A percentile compares a stretch with the other conserved stretches of the same genome.
phyloP scores from a whole-genome alignment of 2,113 vertebrate genomes.

The Marmota flaviventris region DNA sequence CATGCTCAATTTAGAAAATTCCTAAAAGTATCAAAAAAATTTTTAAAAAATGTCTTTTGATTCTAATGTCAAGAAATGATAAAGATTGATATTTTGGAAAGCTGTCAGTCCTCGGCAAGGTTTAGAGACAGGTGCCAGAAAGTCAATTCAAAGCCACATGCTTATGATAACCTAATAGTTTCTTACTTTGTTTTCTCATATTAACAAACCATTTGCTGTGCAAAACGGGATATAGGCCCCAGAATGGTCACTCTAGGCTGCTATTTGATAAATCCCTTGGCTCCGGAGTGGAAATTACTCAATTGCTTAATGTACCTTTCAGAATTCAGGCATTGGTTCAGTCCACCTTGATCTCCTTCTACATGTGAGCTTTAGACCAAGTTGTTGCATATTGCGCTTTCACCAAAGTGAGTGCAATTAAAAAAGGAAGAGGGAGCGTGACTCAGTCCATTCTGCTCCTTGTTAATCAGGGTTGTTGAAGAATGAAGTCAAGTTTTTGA shows the following conservation, averaged over 20 bases:
- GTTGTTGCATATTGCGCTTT: neutral
- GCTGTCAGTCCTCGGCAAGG: neutral
- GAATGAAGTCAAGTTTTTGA: neutral
- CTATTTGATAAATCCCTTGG: neutral
- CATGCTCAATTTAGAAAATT: neutral
- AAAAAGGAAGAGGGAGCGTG: neutral
- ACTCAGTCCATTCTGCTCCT: neutral
- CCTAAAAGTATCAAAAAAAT: neutral
- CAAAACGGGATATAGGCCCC: neutral
- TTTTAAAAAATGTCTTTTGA: neutral
- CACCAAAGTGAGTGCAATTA: neutral
- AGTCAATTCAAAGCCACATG: conserved; percentile 48
- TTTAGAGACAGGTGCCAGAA: conserved; percentile 11
- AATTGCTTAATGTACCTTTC: neutral
- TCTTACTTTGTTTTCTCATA: neutral
- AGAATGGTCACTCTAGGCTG: neutral
- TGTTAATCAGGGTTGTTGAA: neutral
- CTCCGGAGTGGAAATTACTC: neutral
- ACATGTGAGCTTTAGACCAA: neutral
- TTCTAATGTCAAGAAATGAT: conserved; percentile 4
- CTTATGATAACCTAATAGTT: neutral
- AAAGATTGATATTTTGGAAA: conserved; percentile 36
- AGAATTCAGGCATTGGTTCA: neutral
- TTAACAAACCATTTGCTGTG: neutral
- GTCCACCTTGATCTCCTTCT: neutral